Conservation (phyloP, 2,797 vertebrate genomes). For the Sarcoramphus papa region DNA sequence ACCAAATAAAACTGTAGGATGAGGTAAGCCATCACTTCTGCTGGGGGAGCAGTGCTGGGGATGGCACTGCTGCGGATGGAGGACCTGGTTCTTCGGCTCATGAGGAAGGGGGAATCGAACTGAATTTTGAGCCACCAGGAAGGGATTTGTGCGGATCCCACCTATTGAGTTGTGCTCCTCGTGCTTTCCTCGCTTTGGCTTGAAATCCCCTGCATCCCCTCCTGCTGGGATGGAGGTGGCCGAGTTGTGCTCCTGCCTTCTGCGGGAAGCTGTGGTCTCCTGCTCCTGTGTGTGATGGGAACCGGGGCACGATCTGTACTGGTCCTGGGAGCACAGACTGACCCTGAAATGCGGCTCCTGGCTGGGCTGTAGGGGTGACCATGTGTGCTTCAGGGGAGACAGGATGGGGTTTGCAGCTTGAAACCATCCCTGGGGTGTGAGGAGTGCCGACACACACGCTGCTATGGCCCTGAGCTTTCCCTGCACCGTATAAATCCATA, state of each 20-base stretch:
- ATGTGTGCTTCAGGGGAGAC: rapidly evolving
- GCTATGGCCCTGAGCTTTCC: not conserved
- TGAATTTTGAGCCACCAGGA: rapidly evolving
- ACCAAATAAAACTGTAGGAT: not conserved
- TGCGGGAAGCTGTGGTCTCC: not conserved
- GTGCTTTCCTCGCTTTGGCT: not conserved
- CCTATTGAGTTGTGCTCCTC: rapidly evolving
- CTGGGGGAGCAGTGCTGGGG: not conserved
- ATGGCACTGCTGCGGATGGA: rapidly evolving
- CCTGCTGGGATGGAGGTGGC: not conserved
- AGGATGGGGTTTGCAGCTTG: not conserved
- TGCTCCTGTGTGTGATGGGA: not conserved
- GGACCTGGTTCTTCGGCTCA: not conserved
- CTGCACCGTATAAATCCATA: rapidly evolving
- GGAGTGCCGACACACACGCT: not conserved
- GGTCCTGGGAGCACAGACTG: not conserved
- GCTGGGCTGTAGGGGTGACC: not conserved
- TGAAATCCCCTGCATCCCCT: rapidly evolving
- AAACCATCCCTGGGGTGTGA: not conserved
- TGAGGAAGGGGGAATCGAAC: rapidly evolving
- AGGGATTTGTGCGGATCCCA: not conserved
- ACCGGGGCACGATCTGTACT: rapidly evolving
- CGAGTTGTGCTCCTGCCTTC: not conserved
- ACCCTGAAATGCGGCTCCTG: not conserved
- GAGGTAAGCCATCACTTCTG: rapidly evolving